phyloP scores from a whole-genome alignment of 1,140 invertebrate genomes.

The Andrena cerasifolii region DNA sequence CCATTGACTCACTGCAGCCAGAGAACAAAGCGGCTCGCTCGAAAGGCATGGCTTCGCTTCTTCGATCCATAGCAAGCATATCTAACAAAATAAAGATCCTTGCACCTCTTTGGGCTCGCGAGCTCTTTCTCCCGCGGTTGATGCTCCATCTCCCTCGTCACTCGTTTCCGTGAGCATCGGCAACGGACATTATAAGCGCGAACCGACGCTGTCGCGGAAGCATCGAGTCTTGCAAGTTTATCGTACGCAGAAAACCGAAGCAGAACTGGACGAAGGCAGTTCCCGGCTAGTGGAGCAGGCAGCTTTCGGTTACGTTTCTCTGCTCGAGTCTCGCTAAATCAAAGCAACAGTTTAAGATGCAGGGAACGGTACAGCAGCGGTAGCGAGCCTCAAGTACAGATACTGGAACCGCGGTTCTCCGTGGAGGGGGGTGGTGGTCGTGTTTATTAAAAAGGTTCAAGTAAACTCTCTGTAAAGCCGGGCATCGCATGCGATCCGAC shows the following conservation, averaged over 20 bases:
- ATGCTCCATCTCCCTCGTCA: too few relatives aligned
- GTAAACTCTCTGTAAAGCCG: constrained; percentile 6
- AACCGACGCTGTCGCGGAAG: neutral
- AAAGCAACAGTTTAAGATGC: too few relatives aligned
- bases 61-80: constrained; percentile 8
- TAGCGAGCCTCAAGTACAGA: too few relatives aligned
- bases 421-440: neutral
- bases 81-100: neutral
- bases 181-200: too few relatives aligned
- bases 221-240: neutral
- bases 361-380: too few relatives aligned
- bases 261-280: neutral
- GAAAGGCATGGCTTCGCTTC: constrained; percentile 10
- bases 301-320: too few relatives aligned
- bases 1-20: neutral
- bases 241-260: neutral
- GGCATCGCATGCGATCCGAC: constrained; percentile 33
- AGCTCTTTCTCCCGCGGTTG: neutral
- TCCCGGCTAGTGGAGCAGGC: too few relatives aligned
- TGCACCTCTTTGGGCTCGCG: neutral
- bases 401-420: neutral
- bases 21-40: neutral
- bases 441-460: neutral
- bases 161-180: too few relatives aligned
- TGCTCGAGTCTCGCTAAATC: too few relatives aligned